These are phyloP conservation scores for Parazoanthus atlanticus DNA, from an alignment of 92 coral and sea anemone species.

Conservation along the genomic window DNA sequence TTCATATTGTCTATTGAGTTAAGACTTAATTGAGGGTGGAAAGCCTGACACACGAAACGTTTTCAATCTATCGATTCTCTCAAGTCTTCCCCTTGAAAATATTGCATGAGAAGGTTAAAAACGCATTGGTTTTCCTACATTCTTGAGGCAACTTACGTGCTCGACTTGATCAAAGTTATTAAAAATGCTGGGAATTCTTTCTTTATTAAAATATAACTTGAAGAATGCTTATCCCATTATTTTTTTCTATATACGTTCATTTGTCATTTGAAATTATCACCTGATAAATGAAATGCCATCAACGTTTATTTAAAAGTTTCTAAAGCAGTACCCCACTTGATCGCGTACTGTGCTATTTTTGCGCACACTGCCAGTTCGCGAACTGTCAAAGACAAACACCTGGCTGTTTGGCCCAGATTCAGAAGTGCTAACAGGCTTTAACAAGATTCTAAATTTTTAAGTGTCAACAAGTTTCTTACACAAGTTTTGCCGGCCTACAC, in stretches of 20 bases:
- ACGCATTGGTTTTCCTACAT: too few species aligned
- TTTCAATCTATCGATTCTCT: too few species aligned
- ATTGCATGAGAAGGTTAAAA: background rate
- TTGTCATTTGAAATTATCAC: background rate
- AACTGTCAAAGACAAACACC: background rate
- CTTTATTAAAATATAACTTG: background rate
- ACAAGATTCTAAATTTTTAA: background rate
- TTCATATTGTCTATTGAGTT: too few species aligned
- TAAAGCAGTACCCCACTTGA: background rate
- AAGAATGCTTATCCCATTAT: background rate
- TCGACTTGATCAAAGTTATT: background rate
- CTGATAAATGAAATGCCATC: background rate
- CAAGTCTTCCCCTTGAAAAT: background rate
- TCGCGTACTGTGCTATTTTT: background rate
- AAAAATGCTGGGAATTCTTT: too few species aligned
- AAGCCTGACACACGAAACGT: too few species aligned
- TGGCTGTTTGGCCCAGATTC: background rate
- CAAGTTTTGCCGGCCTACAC: background rate
- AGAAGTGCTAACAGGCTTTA: background rate
- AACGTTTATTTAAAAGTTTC: background rate
- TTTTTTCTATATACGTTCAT: too few species aligned
- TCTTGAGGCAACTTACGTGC: background rate
- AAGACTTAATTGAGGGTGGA: too few species aligned
- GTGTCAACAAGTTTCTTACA: background rate
- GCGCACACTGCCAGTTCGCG: background rate